Conservation (phyloP, 2,888 invertebrate genomes). For the Notocelia uddmanniana region DNA sequence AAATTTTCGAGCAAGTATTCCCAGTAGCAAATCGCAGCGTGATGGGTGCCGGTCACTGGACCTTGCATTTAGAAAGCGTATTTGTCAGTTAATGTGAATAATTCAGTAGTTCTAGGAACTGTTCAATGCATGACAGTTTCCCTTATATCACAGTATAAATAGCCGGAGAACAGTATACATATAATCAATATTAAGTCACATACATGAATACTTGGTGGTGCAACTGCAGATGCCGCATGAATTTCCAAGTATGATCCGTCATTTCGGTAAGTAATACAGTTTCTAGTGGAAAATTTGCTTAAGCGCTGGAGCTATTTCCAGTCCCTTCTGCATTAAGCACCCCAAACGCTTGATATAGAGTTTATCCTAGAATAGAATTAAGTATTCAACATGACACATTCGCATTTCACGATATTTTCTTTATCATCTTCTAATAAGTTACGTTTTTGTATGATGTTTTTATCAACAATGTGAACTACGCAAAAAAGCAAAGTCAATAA, state of each 20-base stretch:
- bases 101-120: constrained; percentile 46
- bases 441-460: neutral
- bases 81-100: constrained; percentile 44
- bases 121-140: constrained; percentile 44
- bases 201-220: constrained; percentile 39
- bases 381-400: constrained; percentile 16
- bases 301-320: constrained; percentile 1
- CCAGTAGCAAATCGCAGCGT: constrained; percentile 33
- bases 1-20: constrained; percentile 35
- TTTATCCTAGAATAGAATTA: constrained; percentile 15
- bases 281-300: constrained; percentile 29
- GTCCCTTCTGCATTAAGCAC: constrained; percentile 19
- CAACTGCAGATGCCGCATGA: constrained; percentile 37
- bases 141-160: constrained; percentile 43
- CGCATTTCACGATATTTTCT: neutral
- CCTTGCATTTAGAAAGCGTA: constrained; percentile 46
- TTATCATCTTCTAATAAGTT: neutral
- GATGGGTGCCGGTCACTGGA: constrained; percentile 34
- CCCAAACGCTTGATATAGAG: constrained; percentile 2
- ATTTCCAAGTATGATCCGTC: constrained; percentile 36
- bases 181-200: constrained; percentile 28
- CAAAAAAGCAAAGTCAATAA: neutral
- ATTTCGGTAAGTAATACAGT: constrained; percentile 26
- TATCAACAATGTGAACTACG: neutral
- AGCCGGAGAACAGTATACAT: constrained; percentile 28